These are phyloP conservation scores for Spodoptera frugiperda DNA, from an alignment of 1,140 invertebrate genomes.

Conservation along the genomic window DNA sequence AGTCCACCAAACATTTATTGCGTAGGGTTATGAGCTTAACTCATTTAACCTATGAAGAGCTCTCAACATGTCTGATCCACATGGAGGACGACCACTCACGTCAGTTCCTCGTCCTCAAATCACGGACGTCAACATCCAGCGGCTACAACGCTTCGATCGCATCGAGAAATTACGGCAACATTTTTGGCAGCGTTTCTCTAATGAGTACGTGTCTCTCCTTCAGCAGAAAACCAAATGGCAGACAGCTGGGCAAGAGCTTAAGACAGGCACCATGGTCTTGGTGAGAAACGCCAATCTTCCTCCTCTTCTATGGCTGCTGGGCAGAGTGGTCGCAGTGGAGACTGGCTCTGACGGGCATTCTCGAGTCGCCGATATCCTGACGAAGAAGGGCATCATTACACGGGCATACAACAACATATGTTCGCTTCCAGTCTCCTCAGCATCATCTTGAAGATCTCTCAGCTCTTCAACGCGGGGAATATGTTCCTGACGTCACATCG, in stretches of 20 bases:
- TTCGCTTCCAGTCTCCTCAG: conserved; percentile 39
- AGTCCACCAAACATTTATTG: conserved; percentile 53
- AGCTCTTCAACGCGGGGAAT: conserved; percentile 34
- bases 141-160: conserved; percentile 46
- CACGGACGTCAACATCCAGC: not conserved
- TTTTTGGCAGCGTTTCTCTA: conserved; percentile 49
- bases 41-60: conserved; percentile 65
- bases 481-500: conserved; percentile 11
- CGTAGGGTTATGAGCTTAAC: conserved; percentile 38
- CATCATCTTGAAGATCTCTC: conserved; percentile 21
- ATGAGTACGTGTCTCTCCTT: too few species aligned
- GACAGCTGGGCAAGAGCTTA: not conserved
- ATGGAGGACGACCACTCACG: not conserved
- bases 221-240: conserved; percentile 55
- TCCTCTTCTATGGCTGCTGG: conserved; percentile 58
- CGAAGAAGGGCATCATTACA: conserved; percentile 50
- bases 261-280: conserved; percentile 41
- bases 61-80: conserved; percentile 59
- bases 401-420: conserved; percentile 52
- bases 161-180: conserved; percentile 54
- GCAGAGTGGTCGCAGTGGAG: conserved; percentile 55
- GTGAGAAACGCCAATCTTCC: conserved; percentile 46
- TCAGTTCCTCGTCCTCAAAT: conserved; percentile 34
- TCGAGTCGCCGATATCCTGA: conserved; percentile 59
- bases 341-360: conserved; percentile 55